Base-by-base conservation (phyloP, 2,888 invertebrate genomes). In the Spilosoma lubricipeda region DNA sequence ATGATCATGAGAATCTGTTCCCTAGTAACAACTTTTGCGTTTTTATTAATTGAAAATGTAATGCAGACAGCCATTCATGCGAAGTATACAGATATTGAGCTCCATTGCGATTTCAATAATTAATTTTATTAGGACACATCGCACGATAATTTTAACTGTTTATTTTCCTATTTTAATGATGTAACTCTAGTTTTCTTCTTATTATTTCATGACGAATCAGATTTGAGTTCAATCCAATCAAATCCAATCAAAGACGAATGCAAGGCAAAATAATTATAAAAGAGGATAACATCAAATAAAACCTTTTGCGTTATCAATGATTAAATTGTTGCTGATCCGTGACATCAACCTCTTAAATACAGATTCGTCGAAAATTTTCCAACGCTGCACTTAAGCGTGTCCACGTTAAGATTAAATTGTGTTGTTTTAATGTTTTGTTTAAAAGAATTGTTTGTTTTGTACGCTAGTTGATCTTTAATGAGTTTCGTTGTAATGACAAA, bases 1-100 rank as follows among this genome's bases (percentile, higher is more conserved):
- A 56, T 77, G 76, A 78, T 78, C 80, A 84, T 85, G 83, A 80
- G 88, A 84, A 85, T 75, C 73, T 82, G 84, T 83, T 86, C 73
- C 20, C n/a, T n/a, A 56, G 52, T 56, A 56, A 56, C n/a, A n/a
- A n/a, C 52, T 56, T n/a, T 56, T 56, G 9, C 9, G 52, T 39
- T 36, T 56, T 18, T 30, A 48, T 63, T 30, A 18, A 63, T 63
- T 63, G 15, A 63, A 63, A 63, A 30, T 18, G 5, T 63, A 18
- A 27, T 30, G 23, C 23, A 56, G 52, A 56, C n/a, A 56, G n/a
- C 23, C n/a, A 56, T 52, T 52, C 18, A 48, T 48, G 20, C 48
- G 20, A 52, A 27, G 4, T 27, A 59, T n/a, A 52, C n/a, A 52
- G 15, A 13, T 27, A 30, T 59, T 59, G 59, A 59, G 9, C n/a